phyloP scores from a whole-genome alignment of 2,797 vertebrate genomes.

The Lithobates sylvaticus region DNA sequence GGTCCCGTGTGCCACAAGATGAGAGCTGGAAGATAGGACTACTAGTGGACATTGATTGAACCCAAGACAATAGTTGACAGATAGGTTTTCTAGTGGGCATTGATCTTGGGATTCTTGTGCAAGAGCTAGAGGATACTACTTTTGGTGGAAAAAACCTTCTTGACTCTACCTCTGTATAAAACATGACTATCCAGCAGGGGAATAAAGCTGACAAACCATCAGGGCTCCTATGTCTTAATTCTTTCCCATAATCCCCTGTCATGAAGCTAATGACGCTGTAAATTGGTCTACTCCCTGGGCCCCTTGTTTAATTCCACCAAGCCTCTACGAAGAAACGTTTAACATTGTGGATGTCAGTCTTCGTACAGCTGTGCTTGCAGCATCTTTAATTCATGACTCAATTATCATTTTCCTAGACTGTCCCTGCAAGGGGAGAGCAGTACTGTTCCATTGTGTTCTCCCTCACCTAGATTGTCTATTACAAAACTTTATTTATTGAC shows the following conservation, averaged over 20 bases:
- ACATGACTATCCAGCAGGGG: no score
- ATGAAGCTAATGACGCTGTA: no score
- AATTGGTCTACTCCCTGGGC: neutral
- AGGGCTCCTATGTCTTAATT: neutral
- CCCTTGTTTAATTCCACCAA: neutral
- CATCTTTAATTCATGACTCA: conserved; percentile 44
- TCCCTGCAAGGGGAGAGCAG: neutral
- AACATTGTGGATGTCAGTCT: neutral
- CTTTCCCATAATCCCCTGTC: neutral
- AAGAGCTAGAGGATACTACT: no score
- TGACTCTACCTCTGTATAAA: no score
- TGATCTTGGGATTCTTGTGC: no score
- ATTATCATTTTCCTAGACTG: conserved; percentile 22
- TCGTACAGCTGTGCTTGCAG: conserved; percentile 11
- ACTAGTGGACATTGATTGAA: no score
- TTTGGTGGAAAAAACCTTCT: no score
- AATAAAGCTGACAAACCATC: neutral
- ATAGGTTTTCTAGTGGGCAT: no score
- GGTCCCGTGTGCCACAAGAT: no score
- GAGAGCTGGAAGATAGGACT: no score
- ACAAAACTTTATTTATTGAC: neutral
- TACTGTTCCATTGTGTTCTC: neutral
- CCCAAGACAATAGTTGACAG: no score
- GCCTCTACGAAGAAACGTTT: neutral
- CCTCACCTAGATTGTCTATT: neutral